Evolutionary conservation across 2,113 vertebrate genomes (phyloP).

Genomic region (Indri indri): DNA sequence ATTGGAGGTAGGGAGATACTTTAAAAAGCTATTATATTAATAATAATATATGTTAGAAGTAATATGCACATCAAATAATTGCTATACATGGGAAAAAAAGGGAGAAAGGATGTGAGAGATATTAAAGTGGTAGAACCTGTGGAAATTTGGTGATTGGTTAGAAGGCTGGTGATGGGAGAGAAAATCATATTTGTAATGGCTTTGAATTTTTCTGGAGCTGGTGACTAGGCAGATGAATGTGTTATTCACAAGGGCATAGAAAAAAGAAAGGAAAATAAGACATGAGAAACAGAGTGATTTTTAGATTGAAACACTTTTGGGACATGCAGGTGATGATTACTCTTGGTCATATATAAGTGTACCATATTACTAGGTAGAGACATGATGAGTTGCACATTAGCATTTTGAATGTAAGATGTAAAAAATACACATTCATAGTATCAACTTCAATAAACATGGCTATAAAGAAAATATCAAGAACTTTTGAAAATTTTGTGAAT

Average conservation of each 20-base stretch:
- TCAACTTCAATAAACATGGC: neutral
- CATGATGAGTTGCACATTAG: neutral
- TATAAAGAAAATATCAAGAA: neutral
- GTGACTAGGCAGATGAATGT: neutral
- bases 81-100: neutral
- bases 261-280: neutral
- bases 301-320: neutral
- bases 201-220: neutral
- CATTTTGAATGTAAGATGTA: neutral
- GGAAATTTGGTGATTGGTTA: neutral
- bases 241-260: neutral
- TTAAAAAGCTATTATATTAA: neutral
- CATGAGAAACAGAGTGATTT: neutral
- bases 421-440: neutral
- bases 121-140: neutral
- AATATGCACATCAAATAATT: neutral
- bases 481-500: neutral
- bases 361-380: neutral
- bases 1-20: neutral
- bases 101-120: neutral
- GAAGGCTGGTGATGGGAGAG: neutral
- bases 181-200: neutral
- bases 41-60: neutral
- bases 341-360: neutral
- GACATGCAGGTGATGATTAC: neutral